Base-by-base conservation (phyloP, 2,797 vertebrate species). In the Sebastes taczanowskii region DNA sequence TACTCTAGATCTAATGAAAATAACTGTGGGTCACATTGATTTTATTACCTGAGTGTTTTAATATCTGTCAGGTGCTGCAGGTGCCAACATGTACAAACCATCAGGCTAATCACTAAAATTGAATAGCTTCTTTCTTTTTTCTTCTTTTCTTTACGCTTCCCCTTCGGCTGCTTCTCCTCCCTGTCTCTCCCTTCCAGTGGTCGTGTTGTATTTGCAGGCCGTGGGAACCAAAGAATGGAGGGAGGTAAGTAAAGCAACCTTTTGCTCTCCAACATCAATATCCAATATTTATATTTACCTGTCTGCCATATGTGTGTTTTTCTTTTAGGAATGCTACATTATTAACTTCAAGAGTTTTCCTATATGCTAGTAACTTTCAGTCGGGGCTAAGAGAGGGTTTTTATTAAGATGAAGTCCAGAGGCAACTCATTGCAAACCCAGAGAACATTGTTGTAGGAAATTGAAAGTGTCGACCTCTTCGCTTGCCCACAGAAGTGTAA, bases 171-270 rank as follows among this genome's bases (percentile, higher is more conserved):
- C 61, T 22, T 75, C 59, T 64, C 66, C 64, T 77, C 35, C 64
- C 55, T 64, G 18, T 69, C 27, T 55, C 71, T 55, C 7, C 22
- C 32, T 83, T 62, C 53, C 95, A 98, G 98, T 99, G 94, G 97
- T 97, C 35, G 96, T 98, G 84, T 95, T 99, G 77, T 97, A 97
- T 78, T 79, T 98, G 83, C 98, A 99, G 90, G 97, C 95, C 67
- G 96, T 96, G 1, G 97, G 97, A 77, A 98, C 97, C 93, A 98
- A 97, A 81, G 98, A 99, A 88, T 99, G 98, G 98, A 96, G 97
- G 83, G 98, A 99, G 97, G 98, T 99, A 90, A 98, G 97, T 89
- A 7, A 5, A 84, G 16, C 32, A 62, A 42, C 7, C 11, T 64
- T 67, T 77, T 79, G 4, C 56, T 78, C 14, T 71, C 8, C 7